Percentiles rank a stretch among this genome's conserved stretches.
Conservation (phyloP, 1,140 invertebrate genomes). For the Whitmania pigra region DNA sequence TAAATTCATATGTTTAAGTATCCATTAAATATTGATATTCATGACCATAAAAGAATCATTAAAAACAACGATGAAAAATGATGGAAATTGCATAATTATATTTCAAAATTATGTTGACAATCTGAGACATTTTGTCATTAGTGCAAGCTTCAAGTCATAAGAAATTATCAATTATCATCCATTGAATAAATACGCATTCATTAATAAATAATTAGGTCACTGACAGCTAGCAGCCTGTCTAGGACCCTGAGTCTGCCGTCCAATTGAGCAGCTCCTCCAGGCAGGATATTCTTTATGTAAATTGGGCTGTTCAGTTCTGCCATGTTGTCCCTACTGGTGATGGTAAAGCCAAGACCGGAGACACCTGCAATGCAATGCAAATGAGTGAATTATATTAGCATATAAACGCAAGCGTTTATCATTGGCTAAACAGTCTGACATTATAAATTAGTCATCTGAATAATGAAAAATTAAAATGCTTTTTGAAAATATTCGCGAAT, state of each 20-base stretch:
- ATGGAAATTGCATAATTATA: too few relatives aligned
- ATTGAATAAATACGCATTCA: neutral
- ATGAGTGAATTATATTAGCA: neutral
- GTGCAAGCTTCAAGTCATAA: too few relatives aligned
- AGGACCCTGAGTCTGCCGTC: slow-evolving; percentile 82
- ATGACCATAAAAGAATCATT: too few relatives aligned
- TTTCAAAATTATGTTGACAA: neutral
- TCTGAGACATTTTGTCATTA: neutral
- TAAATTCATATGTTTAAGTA: too few relatives aligned
- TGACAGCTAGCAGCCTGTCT: slow-evolving; percentile 69
- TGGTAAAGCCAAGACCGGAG: slow-evolving; percentile 79
- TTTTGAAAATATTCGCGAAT: too few relatives aligned
- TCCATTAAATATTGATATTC: too few relatives aligned
- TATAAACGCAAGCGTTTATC: too few relatives aligned
- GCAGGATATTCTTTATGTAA: slow-evolving; percentile 94
- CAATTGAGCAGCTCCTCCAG: slow-evolving; percentile 87
- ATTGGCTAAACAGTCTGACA: too few relatives aligned
- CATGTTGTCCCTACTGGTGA: slow-evolving; percentile 89
- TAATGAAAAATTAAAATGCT: too few relatives aligned
- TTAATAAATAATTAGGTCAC: slow-evolving; percentile 6
- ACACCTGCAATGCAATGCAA: slow-evolving; percentile 31
- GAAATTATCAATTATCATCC: too few relatives aligned
- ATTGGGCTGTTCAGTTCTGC: slow-evolving; percentile 64
- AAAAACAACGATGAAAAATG: too few relatives aligned
- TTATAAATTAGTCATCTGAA: too few relatives aligned